Evolutionary conservation across 2,113 vertebrate species (phyloP).

Genomic region (Ceratotherium simum): DNA sequence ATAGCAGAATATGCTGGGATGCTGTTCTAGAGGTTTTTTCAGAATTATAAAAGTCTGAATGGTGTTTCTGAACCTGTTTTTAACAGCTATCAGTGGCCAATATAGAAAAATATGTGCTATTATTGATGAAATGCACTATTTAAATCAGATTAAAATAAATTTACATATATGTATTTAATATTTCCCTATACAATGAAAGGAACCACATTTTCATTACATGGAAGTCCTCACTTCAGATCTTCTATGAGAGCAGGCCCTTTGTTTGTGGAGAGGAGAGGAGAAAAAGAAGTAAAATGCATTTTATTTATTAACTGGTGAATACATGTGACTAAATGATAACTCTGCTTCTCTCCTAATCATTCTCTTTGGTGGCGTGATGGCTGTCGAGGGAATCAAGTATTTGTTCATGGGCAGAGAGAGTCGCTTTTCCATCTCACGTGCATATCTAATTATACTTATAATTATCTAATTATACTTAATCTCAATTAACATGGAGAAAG

Average conservation of each 20-base stretch:
- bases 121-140: not conserved
- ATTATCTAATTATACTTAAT: not conserved
- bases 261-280: not conserved
- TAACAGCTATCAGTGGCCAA: not conserved
- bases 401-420: not conserved
- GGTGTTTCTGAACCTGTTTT: not conserved
- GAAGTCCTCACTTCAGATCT: not conserved
- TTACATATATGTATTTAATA: not conserved
- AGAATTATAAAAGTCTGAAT: not conserved
- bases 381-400: not conserved
- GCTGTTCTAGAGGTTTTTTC: not conserved
- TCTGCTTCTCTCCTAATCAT: not conserved
- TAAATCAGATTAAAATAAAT: constrained; percentile 37
- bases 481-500: not conserved
- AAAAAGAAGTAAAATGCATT: not conserved
- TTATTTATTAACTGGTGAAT: constrained; percentile 47
- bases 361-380: not conserved
- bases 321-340: not conserved
- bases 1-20: not conserved
- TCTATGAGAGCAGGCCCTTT: not conserved
- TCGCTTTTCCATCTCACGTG: not conserved
- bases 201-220: not conserved
- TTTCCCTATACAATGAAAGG: not conserved
- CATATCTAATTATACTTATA: no score
- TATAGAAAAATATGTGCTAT: not conserved